Percentiles rank a stretch among this genome's conserved stretches.
phyloP scores from a whole-genome alignment of 2,888 invertebrate species.

The Cryptocephalus moraei region DNA sequence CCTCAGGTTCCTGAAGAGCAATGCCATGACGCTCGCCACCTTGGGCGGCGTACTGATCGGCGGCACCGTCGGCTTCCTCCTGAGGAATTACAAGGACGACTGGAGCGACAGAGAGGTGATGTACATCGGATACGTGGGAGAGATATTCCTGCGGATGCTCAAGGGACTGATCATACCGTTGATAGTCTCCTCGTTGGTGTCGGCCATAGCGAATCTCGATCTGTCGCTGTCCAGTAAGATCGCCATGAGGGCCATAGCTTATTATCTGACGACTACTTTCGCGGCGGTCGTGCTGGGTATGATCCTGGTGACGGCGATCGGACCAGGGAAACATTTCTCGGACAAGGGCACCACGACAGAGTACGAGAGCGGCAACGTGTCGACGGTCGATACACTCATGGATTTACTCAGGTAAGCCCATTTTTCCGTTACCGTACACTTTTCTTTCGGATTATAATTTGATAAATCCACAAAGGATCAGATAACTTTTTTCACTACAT shows the following conservation, averaged over 20 bases:
- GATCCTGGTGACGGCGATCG: conserved; percentile 53
- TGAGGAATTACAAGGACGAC: conserved; percentile 32
- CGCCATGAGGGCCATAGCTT: conserved; percentile 54
- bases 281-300: conserved; percentile 63
- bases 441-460: too few relatives aligned
- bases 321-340: conserved; percentile 43
- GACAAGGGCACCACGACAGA: conserved; percentile 6
- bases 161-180: conserved; percentile 65
- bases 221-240: conserved; percentile 55
- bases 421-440: background rate
- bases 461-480: too few relatives aligned
- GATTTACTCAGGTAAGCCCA: conserved; percentile 53
- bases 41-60: conserved; percentile 47
- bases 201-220: conserved; percentile 60
- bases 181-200: conserved; percentile 55
- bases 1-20: conserved; percentile 31
- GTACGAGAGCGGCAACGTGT: too few relatives aligned
- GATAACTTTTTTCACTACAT: too few relatives aligned
- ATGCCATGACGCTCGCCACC: conserved; percentile 48
- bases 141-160: conserved; percentile 63
- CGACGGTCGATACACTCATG: conserved; percentile 56
- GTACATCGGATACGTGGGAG: conserved; percentile 44
- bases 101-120: conserved; percentile 52
- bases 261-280: conserved; percentile 59
- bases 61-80: conserved; percentile 41